A percentile compares a stretch with the other conserved stretches of the same genome.
Conservation (phyloP, 2,888 invertebrate genomes). For the Isoperla grammatica region DNA sequence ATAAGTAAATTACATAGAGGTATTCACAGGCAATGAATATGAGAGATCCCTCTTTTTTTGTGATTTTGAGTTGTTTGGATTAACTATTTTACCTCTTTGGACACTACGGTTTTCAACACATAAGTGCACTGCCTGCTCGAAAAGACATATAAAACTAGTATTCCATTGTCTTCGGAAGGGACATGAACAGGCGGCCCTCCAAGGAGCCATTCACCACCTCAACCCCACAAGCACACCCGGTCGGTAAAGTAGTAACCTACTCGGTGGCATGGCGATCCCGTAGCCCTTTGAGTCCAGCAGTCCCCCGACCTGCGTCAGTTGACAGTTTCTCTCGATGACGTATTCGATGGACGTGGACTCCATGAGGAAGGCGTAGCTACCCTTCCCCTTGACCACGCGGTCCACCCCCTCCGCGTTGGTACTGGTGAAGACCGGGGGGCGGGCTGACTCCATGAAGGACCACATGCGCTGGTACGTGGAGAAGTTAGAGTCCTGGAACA, state of each 20-base stretch:
- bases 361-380: constrained; percentile 93
- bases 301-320: constrained; percentile 85
- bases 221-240: no score
- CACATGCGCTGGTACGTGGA: constrained; percentile 94
- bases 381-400: constrained; percentile 75
- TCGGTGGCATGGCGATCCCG: constrained; percentile 89
- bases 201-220: no score
- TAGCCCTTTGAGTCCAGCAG: constrained; percentile 93
- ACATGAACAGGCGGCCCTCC: no score
- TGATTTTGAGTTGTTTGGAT: no score
- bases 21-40: no score
- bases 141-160: no score
- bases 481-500: constrained; percentile 82
- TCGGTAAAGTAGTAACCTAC: constrained; percentile 62
- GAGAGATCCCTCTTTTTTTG: no score
- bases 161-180: no score
- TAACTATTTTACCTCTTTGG: no score
- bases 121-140: no score
- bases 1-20: no score
- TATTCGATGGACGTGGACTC: constrained; percentile 97
- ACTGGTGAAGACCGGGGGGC: constrained; percentile 79
- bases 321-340: constrained; percentile 82
- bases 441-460: constrained; percentile 86
- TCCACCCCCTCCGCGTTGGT: constrained; percentile 88
- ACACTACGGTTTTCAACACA: no score